Percentiles rank a stretch among this genome's conserved stretches.
phyloP scores from a whole-genome alignment of 2,797 vertebrate species.

The Oryzias dopingdopingensis region DNA sequence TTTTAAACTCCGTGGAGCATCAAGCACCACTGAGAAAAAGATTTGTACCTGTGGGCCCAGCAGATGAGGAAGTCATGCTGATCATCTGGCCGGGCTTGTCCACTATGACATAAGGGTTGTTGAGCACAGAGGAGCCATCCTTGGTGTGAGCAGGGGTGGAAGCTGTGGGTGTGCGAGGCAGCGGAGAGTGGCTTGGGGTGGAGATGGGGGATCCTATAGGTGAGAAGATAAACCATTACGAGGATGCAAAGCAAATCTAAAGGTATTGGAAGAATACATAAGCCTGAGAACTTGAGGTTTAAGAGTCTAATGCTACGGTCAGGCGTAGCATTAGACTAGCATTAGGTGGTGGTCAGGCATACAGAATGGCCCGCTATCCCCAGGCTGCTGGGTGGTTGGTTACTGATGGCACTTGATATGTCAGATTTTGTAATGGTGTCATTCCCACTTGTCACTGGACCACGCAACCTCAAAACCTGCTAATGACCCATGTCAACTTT shows the following conservation, averaged over 20 bases:
- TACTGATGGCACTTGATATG: too few species aligned
- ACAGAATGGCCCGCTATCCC: too few species aligned
- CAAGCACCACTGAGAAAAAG: conserved; percentile 17
- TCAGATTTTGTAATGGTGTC: too few species aligned
- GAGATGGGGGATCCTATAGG: conserved; percentile 93
- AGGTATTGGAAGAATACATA: too few species aligned
- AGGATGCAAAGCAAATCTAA: not conserved
- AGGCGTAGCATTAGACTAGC: too few species aligned
- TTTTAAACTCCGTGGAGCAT: conserved; percentile 25
- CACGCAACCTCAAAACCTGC: too few species aligned
- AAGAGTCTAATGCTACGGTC: too few species aligned
- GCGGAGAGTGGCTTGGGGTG: conserved; percentile 93
- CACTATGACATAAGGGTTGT: conserved; percentile 87
- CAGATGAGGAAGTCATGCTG: conserved; percentile 77
- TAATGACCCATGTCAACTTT: too few species aligned
- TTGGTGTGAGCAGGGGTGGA: conserved; percentile 91
- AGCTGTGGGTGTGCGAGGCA: conserved; percentile 85
- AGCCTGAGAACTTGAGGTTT: too few species aligned
- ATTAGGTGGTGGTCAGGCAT: too few species aligned
- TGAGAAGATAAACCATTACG: not conserved
- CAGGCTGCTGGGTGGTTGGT: too few species aligned
- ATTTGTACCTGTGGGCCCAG: conserved; percentile 71
- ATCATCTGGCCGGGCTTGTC: conserved; percentile 90
- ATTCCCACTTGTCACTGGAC: too few species aligned
- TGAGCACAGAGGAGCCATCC: conserved; percentile 84